These are phyloP conservation scores for Clarias batrachus DNA, from an alignment of 2,113 vertebrate genomes.

Conservation along the genomic window DNA sequence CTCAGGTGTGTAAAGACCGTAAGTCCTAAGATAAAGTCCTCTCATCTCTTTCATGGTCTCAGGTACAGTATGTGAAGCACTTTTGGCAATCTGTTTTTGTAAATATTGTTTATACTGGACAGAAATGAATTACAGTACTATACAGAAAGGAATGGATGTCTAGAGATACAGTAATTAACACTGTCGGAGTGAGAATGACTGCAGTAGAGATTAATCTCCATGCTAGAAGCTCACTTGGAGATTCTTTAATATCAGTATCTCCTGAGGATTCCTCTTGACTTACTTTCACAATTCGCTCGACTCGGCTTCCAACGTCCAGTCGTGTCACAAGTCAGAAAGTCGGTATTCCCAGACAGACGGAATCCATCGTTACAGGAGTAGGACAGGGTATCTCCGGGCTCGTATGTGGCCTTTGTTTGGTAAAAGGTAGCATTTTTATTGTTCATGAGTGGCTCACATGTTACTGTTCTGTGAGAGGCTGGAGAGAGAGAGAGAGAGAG, in stretches of 20 bases:
- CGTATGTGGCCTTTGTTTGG: neutral
- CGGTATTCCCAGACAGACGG: neutral
- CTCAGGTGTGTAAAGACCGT: neutral
- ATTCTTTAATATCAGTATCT: neutral
- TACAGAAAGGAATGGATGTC: neutral
- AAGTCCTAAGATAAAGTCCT: neutral
- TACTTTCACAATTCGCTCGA: neutral
- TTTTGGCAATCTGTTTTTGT: neutral
- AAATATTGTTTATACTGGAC: neutral
- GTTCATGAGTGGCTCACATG: neutral
- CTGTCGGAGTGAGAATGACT: neutral
- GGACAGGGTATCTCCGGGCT: neutral
- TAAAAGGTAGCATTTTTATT: neutral
- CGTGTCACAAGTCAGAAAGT: neutral
- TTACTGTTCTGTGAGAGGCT: neutral
- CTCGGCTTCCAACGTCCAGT: neutral
- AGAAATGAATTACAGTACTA: neutral
- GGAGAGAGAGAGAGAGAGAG: neutral
- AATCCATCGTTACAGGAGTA: conserved; percentile 16
- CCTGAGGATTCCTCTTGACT: neutral
- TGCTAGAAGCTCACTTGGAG: neutral
- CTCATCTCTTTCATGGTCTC: neutral
- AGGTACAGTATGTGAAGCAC: neutral
- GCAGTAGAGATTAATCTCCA: neutral
- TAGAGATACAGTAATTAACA: neutral